Evolutionary conservation across 2,113 vertebrate genomes (phyloP), one percentile per base, ranked within the genome.

Genomic region (Hystrix brachyura): DNA sequence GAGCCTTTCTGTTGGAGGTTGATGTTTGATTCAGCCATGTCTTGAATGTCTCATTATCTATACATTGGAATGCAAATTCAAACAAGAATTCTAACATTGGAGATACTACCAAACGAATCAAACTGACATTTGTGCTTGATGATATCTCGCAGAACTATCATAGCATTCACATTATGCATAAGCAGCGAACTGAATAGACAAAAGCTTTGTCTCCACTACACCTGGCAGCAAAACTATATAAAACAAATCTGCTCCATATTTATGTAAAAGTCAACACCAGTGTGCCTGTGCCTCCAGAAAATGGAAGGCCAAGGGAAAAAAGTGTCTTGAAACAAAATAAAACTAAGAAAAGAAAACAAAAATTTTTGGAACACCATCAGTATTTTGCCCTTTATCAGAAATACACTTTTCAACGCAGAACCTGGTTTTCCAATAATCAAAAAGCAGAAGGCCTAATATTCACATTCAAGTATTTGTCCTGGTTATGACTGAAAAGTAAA

Each of bases 31-130:
- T 95, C 89, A 84, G 60, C 29, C 86, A 72, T 79, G 5, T 48
- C 92, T 96, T 93, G 57, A 95, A 60, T 59, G 87, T 90, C 71
- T 69, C 4, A 88, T 90, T 65, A 91, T n/a, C 51, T 71, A 62
- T 25, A 67, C 46, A 72, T 94, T 97, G 85, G 96, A 92, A 94
- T 86, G n/a, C 29, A 92, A 87, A 95, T 21, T 87, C 78, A 89
- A 76, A 38, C 67, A 91, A 94, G 53, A 64, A 51, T 79, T 55
- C n/a, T 32, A 96, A 46, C 48, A 85, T 85, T 93, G 80, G 55
- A 64, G 78, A 96, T 53, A 48, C 8, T 83, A 91, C 85, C 93
- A 90, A 91, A 86, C 74, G 85, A 90, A 82, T 97, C 88, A 82
- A 62, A 38, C 51, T 96, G 93, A 96, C 62, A 67, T 95, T 92